Conservation (phyloP, 2,797 vertebrate genomes). For the Rhodeus uyekii region DNA sequence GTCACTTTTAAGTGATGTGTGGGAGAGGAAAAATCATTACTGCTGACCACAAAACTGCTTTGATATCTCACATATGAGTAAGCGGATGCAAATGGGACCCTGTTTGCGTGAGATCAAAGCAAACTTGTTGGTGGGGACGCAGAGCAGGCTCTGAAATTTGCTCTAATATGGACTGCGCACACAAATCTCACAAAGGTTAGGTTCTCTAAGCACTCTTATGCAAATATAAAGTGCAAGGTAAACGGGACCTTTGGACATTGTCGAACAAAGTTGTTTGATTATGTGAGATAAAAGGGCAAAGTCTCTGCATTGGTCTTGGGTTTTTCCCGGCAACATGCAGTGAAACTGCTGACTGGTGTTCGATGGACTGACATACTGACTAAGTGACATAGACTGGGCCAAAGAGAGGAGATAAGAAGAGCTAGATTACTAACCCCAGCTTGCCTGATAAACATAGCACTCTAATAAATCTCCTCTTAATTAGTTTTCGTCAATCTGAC, state of each 20-base stretch:
- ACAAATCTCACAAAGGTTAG: conserved; percentile 50
- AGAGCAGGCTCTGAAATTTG: not conserved
- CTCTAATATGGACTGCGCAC: not conserved
- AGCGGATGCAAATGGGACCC: not conserved
- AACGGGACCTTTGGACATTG: conserved; percentile 74
- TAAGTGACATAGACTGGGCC: conserved; percentile 49
- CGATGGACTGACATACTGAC: conserved; percentile 49
- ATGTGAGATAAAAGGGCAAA: conserved; percentile 70
- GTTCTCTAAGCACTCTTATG: conserved; percentile 64
- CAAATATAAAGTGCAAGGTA: conserved; percentile 63
- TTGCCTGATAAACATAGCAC: conserved; percentile 52
- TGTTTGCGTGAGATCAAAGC: not conserved
- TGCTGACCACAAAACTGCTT: conserved; percentile 34
- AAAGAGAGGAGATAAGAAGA: conserved; percentile 41
- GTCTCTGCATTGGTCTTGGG: conserved; percentile 55
- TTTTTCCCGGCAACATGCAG: conserved; percentile 50
- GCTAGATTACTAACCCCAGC: conserved; percentile 48
- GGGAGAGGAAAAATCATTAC: conserved; percentile 31
- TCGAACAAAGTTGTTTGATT: conserved; percentile 61
- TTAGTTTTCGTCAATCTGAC: conserved; percentile 41
- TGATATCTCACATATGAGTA: conserved; percentile 17
- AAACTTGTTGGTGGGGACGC: not conserved
- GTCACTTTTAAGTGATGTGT: conserved; percentile 40
- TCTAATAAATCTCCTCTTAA: conserved; percentile 55
- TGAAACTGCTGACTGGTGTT: conserved; percentile 57